Percentiles rank a stretch among this genome's conserved stretches.
phyloP scores from a whole-genome alignment of 2,888 invertebrate genomes.

The Peribatodes rhomboidaria region DNA sequence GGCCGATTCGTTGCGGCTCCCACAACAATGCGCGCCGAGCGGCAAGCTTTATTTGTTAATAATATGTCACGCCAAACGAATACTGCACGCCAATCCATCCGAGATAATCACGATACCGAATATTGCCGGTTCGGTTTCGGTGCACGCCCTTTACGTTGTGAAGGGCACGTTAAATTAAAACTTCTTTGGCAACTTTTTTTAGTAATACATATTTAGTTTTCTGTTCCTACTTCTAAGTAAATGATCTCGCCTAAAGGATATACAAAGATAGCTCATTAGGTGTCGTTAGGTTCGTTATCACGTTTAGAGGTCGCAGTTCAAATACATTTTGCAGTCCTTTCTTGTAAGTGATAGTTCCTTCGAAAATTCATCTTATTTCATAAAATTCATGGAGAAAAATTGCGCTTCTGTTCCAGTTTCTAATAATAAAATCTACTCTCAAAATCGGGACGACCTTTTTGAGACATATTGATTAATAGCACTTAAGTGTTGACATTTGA shows the following conservation, averaged over 20 bases:
- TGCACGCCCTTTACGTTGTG: constrained; percentile 23
- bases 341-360: too few relatives aligned
- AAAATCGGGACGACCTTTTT: constrained; percentile 21
- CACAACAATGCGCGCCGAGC: constrained; percentile 66
- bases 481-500: constrained; percentile 28
- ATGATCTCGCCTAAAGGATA: too few relatives aligned
- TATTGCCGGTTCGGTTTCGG: constrained; percentile 33
- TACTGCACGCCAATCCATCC: constrained; percentile 74
- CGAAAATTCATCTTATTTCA: too few relatives aligned
- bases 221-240: too few relatives aligned
- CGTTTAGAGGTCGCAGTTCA: too few relatives aligned
- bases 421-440: neutral
- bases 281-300: too few relatives aligned
- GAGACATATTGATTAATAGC: constrained; percentile 12
- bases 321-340: too few relatives aligned
- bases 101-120: constrained; percentile 58
- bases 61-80: constrained; percentile 76
- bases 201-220: too few relatives aligned
- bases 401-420: neutral
- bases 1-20: constrained; percentile 67
- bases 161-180: constrained; percentile 11
- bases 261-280: too few relatives aligned
- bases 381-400: too few relatives aligned
- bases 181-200: neutral
- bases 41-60: constrained; percentile 80